Base-by-base conservation (phyloP, 2,113 vertebrate species). In the Ammospiza caudacuta region DNA sequence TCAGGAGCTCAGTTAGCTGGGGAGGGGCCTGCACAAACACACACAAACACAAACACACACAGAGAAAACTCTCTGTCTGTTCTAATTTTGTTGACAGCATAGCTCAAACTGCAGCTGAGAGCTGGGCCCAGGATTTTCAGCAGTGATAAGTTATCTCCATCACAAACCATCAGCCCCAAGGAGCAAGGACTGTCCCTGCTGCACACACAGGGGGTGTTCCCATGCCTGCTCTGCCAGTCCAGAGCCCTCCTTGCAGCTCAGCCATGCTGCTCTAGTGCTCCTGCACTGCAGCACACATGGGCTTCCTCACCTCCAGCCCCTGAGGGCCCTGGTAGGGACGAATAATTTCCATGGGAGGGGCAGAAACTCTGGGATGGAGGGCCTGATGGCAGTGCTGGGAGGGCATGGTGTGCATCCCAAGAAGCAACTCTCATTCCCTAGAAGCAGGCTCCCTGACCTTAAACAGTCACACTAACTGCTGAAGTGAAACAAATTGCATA, bases 401-500 rank as follows among this genome's bases (percentile, higher is more conserved):
- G 33, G 10, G 57, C 27, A 21, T 47, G 47, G 31, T 3, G 1
- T 46, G 25, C 52, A 59, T 68, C 85, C 72, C 15, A 27, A 88
- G 70, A 25, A 84, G 49, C 20, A 51, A 22, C 21, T 43, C 49
- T 74, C 28, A 47, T 66, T 88, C 79, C 43, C 63, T 21, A 43
- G 63, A 22, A 96, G 41, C 43, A 46, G 67, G 33, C 47, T 95
- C 46, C 54, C 72, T 92, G 75, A 77, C 90, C 90, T 84, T 74
- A 6, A 27, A 31, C 46, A 62, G 70, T 54, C 82, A 47, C 1
- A 10, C 75, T 69, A 90, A 79, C 76, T 83, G 55, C 72, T 77
- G 66, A 69, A 91, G 68, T 69, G 95, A 95, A 92, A 94, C 92
- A 95, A 96, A 96, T 93, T 91, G 70, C 92, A 55, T 82, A 61